Evolutionary conservation across 1,140 invertebrate genomes (phyloP).

Genomic region (Heliconius himera): DNA sequence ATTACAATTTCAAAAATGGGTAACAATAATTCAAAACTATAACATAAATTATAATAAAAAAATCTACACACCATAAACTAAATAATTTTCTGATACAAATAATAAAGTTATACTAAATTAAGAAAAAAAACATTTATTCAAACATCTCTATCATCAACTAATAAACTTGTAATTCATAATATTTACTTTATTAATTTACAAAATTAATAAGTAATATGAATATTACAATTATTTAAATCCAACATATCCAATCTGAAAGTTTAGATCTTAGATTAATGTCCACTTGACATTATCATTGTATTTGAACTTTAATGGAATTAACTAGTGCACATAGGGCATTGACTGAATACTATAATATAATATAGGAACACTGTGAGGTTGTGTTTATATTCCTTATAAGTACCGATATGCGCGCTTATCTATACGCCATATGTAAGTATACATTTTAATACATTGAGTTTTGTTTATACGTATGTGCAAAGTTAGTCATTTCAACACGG

Average conservation of each 20-base stretch:
- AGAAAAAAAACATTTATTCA: not conserved
- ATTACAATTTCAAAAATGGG: too few relatives aligned
- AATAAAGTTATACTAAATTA: not conserved
- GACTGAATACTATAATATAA: constrained; percentile 37
- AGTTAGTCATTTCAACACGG: constrained; percentile 28
- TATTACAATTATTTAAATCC: not conserved
- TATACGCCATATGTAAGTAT: constrained; percentile 36
- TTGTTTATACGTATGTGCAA: constrained; percentile 34
- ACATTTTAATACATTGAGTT: constrained; percentile 33
- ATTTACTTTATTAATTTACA: not conserved
- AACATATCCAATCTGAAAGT: not conserved
- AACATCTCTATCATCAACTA: too few relatives aligned
- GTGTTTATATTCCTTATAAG: constrained; percentile 27
- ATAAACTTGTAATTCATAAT: not conserved
- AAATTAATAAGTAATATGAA: not conserved
- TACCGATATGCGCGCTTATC: constrained; percentile 37
- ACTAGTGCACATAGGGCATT: constrained; percentile 42
- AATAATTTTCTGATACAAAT: not conserved
- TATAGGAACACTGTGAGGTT: constrained; percentile 23
- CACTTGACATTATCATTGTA: not conserved
- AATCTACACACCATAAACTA: not conserved
- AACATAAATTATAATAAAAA: not conserved
- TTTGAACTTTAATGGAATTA: constrained; percentile 18
- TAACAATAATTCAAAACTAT: too few relatives aligned
- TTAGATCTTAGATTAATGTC: not conserved